These are phyloP conservation scores for Damaliscus lunatus DNA, from an alignment of 2,113 vertebrate genomes.

Conservation along the genomic window DNA sequence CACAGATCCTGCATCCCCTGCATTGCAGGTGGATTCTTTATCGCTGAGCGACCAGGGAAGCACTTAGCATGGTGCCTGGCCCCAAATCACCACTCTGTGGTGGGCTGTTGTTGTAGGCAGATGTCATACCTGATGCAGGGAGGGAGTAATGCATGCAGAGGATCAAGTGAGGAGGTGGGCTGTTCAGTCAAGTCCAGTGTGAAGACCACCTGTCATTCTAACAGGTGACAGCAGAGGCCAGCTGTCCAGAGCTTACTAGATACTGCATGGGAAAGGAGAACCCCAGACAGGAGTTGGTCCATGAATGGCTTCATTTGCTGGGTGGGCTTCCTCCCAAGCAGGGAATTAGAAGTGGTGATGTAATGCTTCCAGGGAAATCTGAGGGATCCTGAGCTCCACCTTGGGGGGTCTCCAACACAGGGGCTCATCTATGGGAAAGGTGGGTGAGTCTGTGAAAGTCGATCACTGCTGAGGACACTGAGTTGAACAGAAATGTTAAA, in stretches of 20 bases:
- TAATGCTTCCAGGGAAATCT: not conserved
- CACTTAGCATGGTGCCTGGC: not conserved
- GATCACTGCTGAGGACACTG: no score
- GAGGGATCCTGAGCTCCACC: not conserved
- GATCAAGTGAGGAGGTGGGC: not conserved
- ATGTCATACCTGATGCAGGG: not conserved
- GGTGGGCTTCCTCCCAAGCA: not conserved
- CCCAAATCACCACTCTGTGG: not conserved
- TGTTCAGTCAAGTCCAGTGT: not conserved
- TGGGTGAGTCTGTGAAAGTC: not conserved
- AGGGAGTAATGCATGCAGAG: not conserved
- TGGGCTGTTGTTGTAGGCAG: not conserved
- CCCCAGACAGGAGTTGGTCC: not conserved
- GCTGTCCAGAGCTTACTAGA: not conserved
- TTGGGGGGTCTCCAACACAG: not conserved
- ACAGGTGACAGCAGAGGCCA: not conserved
- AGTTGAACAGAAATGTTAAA: not conserved
- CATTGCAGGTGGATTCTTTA: not conserved
- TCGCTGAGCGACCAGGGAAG: accelerated
- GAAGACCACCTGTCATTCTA: not conserved
- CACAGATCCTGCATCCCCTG: not conserved
- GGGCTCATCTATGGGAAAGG: not conserved
- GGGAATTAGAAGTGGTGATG: not conserved
- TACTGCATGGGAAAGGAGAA: not conserved
- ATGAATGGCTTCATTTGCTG: not conserved